phyloP scores from a whole-genome alignment of 2,797 vertebrate species.

The Sus cebifrons region DNA sequence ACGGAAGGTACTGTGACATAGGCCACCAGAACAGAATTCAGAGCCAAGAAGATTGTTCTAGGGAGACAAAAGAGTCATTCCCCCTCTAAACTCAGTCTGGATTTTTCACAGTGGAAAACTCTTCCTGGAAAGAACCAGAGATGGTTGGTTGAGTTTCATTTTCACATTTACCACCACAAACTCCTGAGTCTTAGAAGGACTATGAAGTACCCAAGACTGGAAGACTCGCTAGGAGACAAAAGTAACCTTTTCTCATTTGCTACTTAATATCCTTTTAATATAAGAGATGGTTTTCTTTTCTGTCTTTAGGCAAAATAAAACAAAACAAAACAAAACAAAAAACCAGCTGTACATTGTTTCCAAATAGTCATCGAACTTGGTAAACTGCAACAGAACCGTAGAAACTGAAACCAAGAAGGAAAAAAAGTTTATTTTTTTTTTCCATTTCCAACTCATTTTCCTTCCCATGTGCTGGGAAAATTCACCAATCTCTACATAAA shows the following conservation, averaged over 20 bases:
- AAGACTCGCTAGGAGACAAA: neutral
- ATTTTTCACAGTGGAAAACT: neutral
- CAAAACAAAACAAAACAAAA: conserved; percentile 39
- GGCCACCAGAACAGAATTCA: conserved; percentile 1
- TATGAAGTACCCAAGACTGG: neutral
- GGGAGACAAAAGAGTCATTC: conserved; percentile 31
- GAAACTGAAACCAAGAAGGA: conserved; percentile 80
- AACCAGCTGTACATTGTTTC: conserved; percentile 75
- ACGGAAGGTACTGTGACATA: neutral
- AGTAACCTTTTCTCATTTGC: conserved; percentile 81
- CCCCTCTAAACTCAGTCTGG: neutral
- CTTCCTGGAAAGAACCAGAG: neutral
- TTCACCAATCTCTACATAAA: conserved; percentile 79
- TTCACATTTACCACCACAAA: neutral
- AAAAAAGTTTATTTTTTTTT: conserved; percentile 80
- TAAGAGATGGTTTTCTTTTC: conserved; percentile 83
- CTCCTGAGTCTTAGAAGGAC: neutral
- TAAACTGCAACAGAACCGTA: conserved; percentile 80
- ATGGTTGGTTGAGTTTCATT: neutral
- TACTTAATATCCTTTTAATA: conserved; percentile 84
- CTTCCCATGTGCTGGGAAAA: conserved; percentile 86
- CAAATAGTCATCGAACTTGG: conserved; percentile 76
- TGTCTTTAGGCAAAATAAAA: conserved; percentile 81
- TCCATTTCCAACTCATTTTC: conserved; percentile 68
- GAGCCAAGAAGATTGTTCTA: neutral